Evolutionary conservation across 2,888 invertebrate genomes (phyloP).

Genomic region (Leucoptera coffeella): DNA sequence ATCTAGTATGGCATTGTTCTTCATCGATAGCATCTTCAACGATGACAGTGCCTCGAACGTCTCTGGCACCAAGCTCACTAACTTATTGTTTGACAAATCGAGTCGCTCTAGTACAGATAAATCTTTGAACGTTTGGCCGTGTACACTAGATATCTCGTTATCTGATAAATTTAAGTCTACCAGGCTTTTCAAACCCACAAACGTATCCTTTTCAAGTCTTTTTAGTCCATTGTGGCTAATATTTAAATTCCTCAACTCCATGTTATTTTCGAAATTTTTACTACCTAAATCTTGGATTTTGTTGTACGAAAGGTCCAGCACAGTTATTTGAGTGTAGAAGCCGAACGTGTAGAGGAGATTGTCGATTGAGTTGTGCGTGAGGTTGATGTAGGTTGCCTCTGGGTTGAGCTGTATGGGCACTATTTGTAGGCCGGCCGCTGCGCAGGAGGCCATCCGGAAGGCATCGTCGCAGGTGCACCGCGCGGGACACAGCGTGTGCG

Average conservation of each 20-base stretch:
- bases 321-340: constrained; percentile 73
- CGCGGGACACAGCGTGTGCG: constrained; percentile 67
- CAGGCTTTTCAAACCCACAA: constrained; percentile 65
- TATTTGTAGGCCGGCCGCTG: constrained; percentile 72
- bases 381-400: constrained; percentile 73
- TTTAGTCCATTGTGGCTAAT: constrained; percentile 70
- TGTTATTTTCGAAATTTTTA: constrained; percentile 74
- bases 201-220: constrained; percentile 66
- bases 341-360: constrained; percentile 71
- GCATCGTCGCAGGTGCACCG: constrained; percentile 79
- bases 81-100: constrained; percentile 68
- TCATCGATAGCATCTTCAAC: constrained; percentile 66
- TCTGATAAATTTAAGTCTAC: constrained; percentile 65
- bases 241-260: constrained; percentile 67
- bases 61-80: constrained; percentile 66
- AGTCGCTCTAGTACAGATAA: constrained; percentile 67
- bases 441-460: constrained; percentile 67
- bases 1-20: constrained; percentile 73
- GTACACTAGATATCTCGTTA: constrained; percentile 70
- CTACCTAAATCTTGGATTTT: constrained; percentile 73
- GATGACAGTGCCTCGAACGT: constrained; percentile 64
- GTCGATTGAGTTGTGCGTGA: constrained; percentile 77
- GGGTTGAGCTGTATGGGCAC: constrained; percentile 88
- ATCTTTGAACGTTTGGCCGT: constrained; percentile 71
- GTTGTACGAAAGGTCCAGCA: constrained; percentile 78